Evolutionary conservation across 2,113 vertebrate genomes (phyloP).

Genomic region (Neodon shergylaensis): DNA sequence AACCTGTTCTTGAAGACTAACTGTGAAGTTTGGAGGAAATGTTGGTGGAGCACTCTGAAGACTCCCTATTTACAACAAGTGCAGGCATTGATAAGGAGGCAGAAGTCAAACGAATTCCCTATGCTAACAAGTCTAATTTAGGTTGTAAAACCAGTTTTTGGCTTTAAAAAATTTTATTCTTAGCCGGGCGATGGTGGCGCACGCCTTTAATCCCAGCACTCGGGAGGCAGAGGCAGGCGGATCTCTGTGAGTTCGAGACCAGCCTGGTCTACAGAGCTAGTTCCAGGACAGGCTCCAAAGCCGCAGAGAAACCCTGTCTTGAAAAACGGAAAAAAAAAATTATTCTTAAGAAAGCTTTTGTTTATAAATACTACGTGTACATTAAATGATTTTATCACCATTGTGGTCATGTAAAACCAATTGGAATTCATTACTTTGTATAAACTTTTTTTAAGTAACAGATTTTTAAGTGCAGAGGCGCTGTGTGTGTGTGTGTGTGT

Average conservation of each 20-base stretch:
- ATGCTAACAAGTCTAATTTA: neutral
- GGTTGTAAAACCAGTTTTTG: neutral
- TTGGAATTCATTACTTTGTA: neutral
- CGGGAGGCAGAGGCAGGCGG: too few relatives aligned
- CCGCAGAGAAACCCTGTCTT: too few relatives aligned
- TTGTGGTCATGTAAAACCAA: constrained; percentile 3
- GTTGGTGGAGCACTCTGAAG: neutral
- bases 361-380: neutral
- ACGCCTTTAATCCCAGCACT: too few relatives aligned
- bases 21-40: neutral
- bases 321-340: too few relatives aligned
- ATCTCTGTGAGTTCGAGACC: too few relatives aligned
- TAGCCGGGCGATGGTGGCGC: too few relatives aligned
- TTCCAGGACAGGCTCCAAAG: too few relatives aligned
- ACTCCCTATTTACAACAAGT: neutral
- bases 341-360: constrained; percentile 45
- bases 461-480: too few relatives aligned
- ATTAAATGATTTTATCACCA: constrained; percentile 1
- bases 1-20: neutral
- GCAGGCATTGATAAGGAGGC: neutral
- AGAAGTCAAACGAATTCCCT: neutral
- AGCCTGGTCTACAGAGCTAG: too few relatives aligned
- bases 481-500: neutral
- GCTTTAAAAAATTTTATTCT: neutral
- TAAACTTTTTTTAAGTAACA: neutral